A percentile compares a stretch with the other conserved stretches of the same genome.
Evolutionary conservation across 2,113 vertebrate genomes (phyloP).

Genomic region (Laticauda colubrina): DNA sequence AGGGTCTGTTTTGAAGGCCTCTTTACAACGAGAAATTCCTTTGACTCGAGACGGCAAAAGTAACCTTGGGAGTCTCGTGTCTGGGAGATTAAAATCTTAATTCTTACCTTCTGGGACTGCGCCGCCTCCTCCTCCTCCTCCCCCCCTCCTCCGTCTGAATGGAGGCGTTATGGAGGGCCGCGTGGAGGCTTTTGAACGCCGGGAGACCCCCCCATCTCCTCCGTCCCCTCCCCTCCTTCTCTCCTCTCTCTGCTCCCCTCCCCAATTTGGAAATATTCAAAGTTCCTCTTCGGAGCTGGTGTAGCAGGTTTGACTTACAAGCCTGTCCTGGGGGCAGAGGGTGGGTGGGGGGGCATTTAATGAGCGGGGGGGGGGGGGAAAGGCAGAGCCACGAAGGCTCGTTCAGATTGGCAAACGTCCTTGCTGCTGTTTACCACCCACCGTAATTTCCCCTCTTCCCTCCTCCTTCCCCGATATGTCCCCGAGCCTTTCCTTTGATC

Average conservation of each 20-base stretch:
- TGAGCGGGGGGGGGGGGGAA: too few relatives aligned
- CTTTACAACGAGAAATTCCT: not conserved
- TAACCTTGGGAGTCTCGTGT: too few relatives aligned
- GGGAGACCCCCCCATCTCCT: too few relatives aligned
- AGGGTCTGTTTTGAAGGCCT: too few relatives aligned
- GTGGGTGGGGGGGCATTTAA: constrained; percentile 25
- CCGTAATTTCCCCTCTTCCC: too few relatives aligned
- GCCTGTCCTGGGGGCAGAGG: constrained; percentile 44
- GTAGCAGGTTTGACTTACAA: constrained; percentile 56
- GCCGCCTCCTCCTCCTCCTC: too few relatives aligned
- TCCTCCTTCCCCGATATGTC: not conserved
- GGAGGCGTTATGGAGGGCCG: too few relatives aligned
- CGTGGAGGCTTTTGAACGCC: too few relatives aligned
- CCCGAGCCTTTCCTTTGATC: constrained; percentile 37
- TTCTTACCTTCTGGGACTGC: not conserved
- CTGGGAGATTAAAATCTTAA: not conserved
- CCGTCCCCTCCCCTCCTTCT: too few relatives aligned
- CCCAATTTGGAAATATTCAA: constrained; percentile 24
- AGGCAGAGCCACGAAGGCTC: too few relatives aligned
- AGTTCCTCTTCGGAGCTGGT: constrained; percentile 43
- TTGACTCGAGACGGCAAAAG: too few relatives aligned
- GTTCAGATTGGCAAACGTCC: not conserved
- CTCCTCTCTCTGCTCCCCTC: too few relatives aligned
- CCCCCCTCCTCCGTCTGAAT: not conserved
- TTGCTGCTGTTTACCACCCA: not conserved